phyloP scores from a whole-genome alignment of 2,797 vertebrate species.

The Lacerta bilineata region DNA sequence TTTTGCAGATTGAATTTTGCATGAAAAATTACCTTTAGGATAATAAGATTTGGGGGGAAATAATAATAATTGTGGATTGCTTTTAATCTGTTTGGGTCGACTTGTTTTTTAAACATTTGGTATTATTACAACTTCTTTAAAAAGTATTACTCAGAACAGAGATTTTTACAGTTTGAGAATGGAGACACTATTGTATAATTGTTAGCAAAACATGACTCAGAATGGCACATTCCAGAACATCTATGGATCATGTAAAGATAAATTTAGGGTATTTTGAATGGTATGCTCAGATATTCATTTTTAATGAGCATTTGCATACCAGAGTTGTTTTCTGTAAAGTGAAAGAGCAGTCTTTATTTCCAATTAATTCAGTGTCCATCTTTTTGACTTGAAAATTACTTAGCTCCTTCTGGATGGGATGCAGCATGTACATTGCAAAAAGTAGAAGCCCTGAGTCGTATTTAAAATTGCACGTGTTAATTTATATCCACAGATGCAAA shows the following conservation, averaged over 20 bases:
- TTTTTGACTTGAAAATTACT: not conserved
- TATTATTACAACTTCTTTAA: not conserved
- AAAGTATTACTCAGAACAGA: not conserved
- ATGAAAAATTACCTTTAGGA: not conserved
- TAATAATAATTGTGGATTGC: not conserved
- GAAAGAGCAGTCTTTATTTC: not conserved
- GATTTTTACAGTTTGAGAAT: not conserved
- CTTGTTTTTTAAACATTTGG: not conserved
- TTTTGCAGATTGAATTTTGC: not conserved
- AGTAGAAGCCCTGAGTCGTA: too few relatives aligned
- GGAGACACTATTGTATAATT: not conserved
- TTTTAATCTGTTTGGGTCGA: not conserved
- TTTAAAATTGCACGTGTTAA: too few relatives aligned
- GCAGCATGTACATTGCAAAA: too few relatives aligned
- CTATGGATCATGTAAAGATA: not conserved
- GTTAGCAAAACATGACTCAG: not conserved
- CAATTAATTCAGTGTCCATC: not conserved
- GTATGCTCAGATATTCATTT: not conserved
- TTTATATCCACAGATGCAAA: not conserved
- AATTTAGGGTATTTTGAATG: not conserved
- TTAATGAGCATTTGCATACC: not conserved
- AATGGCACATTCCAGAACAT: slow-evolving; percentile 18
- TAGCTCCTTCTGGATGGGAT: not conserved
- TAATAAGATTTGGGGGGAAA: not conserved
- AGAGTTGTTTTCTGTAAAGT: not conserved